Base-by-base conservation (phyloP, 2,888 invertebrate genomes). In the Cephus runcator region DNA sequence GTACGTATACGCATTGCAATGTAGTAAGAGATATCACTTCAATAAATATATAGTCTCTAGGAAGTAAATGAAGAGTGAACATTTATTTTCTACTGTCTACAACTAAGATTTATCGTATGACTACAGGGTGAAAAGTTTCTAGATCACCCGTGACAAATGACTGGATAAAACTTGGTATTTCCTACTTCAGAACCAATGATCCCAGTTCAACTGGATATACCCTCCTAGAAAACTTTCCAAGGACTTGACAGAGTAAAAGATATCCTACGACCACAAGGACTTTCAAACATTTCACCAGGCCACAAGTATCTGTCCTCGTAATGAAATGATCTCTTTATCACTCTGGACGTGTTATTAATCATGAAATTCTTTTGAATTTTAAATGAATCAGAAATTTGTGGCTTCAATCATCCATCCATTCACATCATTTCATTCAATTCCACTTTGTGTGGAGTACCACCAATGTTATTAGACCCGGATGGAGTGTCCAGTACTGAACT, bases 21-120 rank as follows among this genome's bases (percentile, higher is more conserved):
- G 71, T 34, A 33, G 71, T 30, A 71, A 69, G 30, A 69, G 12
- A 71, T 71, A 33, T 71, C 34, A 71, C 71, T 71, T 34, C 71
- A 71, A 71, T 71, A 71, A 71, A 71, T 71, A 31, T 71, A 34
- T 71, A 71, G 71, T 71, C 33, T 33, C 23, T 33, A 34, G 71
- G 33, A 71, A 71, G 71, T n/a, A 34, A 12, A 31, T 11, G 31
- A 3, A 71, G 71, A 71, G 31, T 34, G 71, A 31, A 34, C 12
- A 56, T 23, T 56, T 56, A 56, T 23, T 56, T 56, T 56, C 40
- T 56, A 2, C 56, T 23, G 56, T 56, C 56, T 56, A 56, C 23
- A 56, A 23, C 56, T 23, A 56, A 23, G 23, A 23, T 23, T 56
- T 56, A 56, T 56, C 2, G 56, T 23, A 56, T 0, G 9, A 56